Evolutionary conservation across 2,113 vertebrate species (phyloP), one percentile per base, ranked within the genome.

Genomic region (Melanostigma gelatinosum): DNA sequence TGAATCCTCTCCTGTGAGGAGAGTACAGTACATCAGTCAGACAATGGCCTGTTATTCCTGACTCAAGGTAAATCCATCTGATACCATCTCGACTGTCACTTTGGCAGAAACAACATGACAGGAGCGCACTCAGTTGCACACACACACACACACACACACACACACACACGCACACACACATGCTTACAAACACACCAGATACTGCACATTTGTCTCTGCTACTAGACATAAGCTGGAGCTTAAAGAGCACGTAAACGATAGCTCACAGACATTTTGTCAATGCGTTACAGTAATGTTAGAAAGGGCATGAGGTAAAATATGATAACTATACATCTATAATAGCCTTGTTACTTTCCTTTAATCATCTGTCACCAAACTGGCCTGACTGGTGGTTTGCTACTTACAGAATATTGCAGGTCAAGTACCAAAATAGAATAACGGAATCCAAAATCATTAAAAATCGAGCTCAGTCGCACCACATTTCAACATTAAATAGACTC

Each of bases 61-160:
- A 88, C 85, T 88, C 85, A 78, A 75, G 67, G 72, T 87, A 83
- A 92, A 86, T 54, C 67, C 44, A 90, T 85, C 88, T 80, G 84
- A 88, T 83, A 72, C 63, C 77, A 82, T 83, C 84, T 83, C 78
- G 63, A 57, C 85, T 65, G 83, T 84, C 22, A 40, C 80, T 88
- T 87, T 85, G 80, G 88, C 86, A 86, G 87, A 84, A 81, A 88
- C 83, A 67, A 87, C 81, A 66, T 74, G 64, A 75, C 81, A 62
- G 65, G 46, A 62, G 82, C 4, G 32, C 12, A 70, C 70, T 82
- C 77, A 46, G 46, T 38, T 57, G 50, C 11, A 42, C 22, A 13
- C 13, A 27, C n/a, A 61, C 46, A 69, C 40, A 57, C 12, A 46
- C 67, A 79, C n/a, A 77, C 61, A 48, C 40, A n/a, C 50, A 20